Conservation (phyloP, 2,888 invertebrate species). For the Sipha maydis region DNA sequence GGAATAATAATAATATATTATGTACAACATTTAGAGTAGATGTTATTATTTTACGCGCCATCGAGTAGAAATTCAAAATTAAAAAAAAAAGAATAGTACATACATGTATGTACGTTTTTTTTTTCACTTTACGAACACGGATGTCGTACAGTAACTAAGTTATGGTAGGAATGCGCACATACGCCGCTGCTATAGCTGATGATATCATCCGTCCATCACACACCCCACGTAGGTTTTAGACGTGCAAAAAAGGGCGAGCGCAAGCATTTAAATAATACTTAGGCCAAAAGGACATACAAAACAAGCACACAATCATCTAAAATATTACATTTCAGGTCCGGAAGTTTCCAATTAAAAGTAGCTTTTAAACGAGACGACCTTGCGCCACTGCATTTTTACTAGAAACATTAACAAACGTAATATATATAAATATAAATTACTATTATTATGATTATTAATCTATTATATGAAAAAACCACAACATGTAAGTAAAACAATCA, state of each 20-base stretch:
- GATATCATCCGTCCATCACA: neutral
- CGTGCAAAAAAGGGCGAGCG: neutral
- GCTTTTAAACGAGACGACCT: slow-evolving; percentile 29
- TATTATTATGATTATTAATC: neutral
- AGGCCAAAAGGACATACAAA: neutral
- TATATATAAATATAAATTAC: too few species aligned
- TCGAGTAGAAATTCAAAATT: slow-evolving; percentile 20
- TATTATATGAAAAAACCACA: neutral
- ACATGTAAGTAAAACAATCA: neutral
- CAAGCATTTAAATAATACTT: neutral
- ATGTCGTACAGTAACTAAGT: neutral
- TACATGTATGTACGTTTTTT: neutral
- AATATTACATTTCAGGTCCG: slow-evolving; percentile 24
- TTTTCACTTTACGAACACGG: neutral
- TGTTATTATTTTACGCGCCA: slow-evolving; percentile 35
- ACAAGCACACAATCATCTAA: neutral
- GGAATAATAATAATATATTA: slow-evolving; percentile 30
- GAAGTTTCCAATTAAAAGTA: slow-evolving; percentile 40
- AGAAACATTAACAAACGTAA: neutral
- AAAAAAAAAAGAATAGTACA: neutral
- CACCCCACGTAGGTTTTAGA: neutral
- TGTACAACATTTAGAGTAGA: slow-evolving; percentile 26
- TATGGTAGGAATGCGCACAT: neutral
- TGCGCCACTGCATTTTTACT: neutral
- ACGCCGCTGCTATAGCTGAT: neutral